Evolutionary conservation across 1,140 invertebrate genomes (phyloP), one percentile per base, ranked within the genome.

Genomic region (Triops longicaudatus): DNA sequence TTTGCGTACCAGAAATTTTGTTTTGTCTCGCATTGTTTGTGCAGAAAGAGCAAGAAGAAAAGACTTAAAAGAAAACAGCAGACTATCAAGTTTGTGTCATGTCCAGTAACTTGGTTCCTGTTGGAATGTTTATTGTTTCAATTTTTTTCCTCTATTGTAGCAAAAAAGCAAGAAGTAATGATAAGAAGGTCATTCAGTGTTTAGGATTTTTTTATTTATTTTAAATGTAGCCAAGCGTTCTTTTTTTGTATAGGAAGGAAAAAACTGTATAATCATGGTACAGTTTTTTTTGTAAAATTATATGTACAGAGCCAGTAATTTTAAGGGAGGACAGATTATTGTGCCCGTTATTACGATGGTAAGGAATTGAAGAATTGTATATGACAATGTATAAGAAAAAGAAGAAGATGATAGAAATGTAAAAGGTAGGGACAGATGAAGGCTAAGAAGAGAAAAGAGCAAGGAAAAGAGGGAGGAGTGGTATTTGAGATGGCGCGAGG

Each of bases 41-140:
- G 31, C 31, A 37, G 31, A 37, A 37, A 37, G 31, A 37, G 31
- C 31, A 37, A 22, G n/a, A n/a, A n/a, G 50, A 22, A 22, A n/a
- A 63, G 14, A 63, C 17, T 0, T n/a, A 63, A 22, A 44, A 11
- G 22, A 50, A 63, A 63, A 63, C n/a, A 63, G 50, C 50, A 63
- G 50, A 63, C 50, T 63, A 63, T 63, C 50, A 63, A n/a, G n/a
- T 22, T 63, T 63, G 50, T 63, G 50, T 63, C 50, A n/a, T 63
- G 50, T 63, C 50, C 50, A 63, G 50, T 63, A 63, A 63, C 50
- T 63, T 63, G 50, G 50, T 63, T 63, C 50, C 50, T 63, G 50
- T 63, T 63, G 50, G 50, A 63, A 63, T 63, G 50, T 63, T 63
- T 63, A 14, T 63, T 63, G 50, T 63, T 63, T 63, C 50, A 63